A percentile compares a stretch with the other conserved stretches of the same genome.
Evolutionary conservation across 1,140 invertebrate species (phyloP).

Genomic region (Aculops lycopersici): DNA sequence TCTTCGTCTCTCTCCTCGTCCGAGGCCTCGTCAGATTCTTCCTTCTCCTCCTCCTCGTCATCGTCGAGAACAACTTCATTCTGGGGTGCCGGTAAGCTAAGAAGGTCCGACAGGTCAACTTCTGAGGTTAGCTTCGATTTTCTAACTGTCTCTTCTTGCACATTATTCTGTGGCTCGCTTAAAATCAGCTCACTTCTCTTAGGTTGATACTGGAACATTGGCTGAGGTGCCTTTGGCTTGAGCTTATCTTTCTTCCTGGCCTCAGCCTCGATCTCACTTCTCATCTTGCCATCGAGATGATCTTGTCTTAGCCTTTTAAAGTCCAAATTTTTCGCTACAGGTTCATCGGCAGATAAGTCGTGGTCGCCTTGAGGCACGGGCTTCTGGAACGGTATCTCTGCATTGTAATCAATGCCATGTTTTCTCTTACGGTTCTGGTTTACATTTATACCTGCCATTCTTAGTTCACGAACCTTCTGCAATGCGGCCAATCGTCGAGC

Average conservation of each 20-base stretch:
- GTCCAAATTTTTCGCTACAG: slow-evolving; percentile 56
- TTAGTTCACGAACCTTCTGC: slow-evolving; percentile 75
- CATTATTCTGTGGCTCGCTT: slow-evolving; percentile 24
- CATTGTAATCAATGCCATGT: slow-evolving; percentile 79
- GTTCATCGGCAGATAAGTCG: slow-evolving; percentile 55
- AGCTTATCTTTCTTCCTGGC: slow-evolving; percentile 62
- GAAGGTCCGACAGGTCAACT: slow-evolving; percentile 47
- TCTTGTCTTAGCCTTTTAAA: slow-evolving; percentile 62
- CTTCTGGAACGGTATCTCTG: slow-evolving; percentile 91
- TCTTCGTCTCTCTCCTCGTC: slow-evolving; percentile 16
- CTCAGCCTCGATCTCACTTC: slow-evolving; percentile 54
- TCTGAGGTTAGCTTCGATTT: slow-evolving; percentile 83
- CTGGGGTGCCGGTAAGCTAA: slow-evolving; percentile 46
- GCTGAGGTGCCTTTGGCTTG: slow-evolving; percentile 66
- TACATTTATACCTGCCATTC: slow-evolving; percentile 80
- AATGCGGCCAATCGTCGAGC: slow-evolving; percentile 72
- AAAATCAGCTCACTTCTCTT: not conserved
- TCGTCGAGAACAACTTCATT: slow-evolving; percentile 98
- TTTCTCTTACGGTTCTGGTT: slow-evolving; percentile 29
- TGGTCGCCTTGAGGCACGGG: slow-evolving; percentile 62
- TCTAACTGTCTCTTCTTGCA: slow-evolving; percentile 62
- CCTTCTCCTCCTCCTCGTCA: slow-evolving; percentile 39
- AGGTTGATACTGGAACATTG: no score
- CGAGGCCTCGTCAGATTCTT: slow-evolving; percentile 4
- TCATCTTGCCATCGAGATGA: slow-evolving; percentile 61